Evolutionary conservation across 64 coral and sea anemone genomes (phyloP), one percentile per base, ranked within the genome.

Genomic region (Dendronephthya gigantea): DNA sequence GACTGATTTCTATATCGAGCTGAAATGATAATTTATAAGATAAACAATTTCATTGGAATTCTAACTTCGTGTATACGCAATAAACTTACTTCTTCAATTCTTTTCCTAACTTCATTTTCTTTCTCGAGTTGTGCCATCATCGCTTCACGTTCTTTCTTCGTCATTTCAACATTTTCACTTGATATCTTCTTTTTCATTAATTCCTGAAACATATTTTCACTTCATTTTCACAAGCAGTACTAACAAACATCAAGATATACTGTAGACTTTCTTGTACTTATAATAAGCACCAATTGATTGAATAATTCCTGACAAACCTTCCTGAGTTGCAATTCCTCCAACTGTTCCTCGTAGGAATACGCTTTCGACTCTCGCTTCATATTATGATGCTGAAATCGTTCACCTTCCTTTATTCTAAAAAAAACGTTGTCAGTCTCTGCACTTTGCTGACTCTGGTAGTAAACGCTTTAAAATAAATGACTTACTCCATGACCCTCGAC

Each of bases 361-460:
- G 87, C 89, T 49, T 91, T 97, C 4, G 94, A 97, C 81, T 97
- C 94, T 90, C 89, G 93, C 49, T 97, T 97, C 74, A 97, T 56
- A 68, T 97, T 97, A 31, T 93, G 83, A 16, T 43, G 43, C 82
- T 88, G 93, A 17, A 76, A 66, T 31, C 83, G 68, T 48, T 93
- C 91, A 45, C 48, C 40, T 14, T 40, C 58, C 27, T 87, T 93
- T 8, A 41, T 84, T 22, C 94, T 97, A 32, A 19, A 81, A 23
- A 37, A 31, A 65, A n/a, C n/a, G n/a, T n/a, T n/a, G n/a, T n/a
- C n/a, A n/a, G n/a, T n/a, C n/a, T n/a, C n/a, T n/a, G n/a, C n/a
- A n/a, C n/a, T n/a, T n/a, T n/a, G n/a, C n/a, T n/a, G n/a, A n/a
- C n/a, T n/a, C n/a, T n/a, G n/a, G n/a, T n/a, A n/a, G n/a, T n/a